Conservation (phyloP, 2,888 invertebrate species). For the Galerucella nymphaeae region DNA sequence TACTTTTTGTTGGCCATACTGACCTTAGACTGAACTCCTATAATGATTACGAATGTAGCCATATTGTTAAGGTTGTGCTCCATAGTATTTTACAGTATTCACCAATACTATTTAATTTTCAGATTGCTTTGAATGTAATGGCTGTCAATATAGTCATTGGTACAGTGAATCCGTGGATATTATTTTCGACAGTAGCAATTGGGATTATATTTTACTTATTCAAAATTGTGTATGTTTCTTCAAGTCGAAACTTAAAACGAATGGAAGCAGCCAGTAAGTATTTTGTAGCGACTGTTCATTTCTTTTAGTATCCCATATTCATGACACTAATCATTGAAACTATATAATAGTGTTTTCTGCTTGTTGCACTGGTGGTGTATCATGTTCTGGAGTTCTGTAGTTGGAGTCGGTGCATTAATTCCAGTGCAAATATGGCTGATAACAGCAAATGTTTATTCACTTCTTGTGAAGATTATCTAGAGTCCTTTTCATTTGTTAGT, state of each 20-base stretch:
- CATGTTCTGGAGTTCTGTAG: no score
- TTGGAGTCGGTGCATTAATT: no score
- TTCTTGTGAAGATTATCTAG: no score
- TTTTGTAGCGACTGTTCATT: not conserved
- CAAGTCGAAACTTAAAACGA: slow-evolving; percentile 79
- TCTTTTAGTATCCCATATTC: not conserved
- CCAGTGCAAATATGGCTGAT: no score
- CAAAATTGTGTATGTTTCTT: slow-evolving; percentile 76
- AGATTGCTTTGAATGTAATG: slow-evolving; percentile 68
- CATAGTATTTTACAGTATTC: not conserved
- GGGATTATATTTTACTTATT: slow-evolving; percentile 74
- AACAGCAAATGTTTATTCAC: no score
- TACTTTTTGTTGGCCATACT: no score
- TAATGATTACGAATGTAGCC: no score
- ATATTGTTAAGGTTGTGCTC: not conserved
- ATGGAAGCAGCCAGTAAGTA: slow-evolving; percentile 75
- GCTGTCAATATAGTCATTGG: slow-evolving; percentile 81
- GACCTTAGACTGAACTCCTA: no score
- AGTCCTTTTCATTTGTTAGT: no score
- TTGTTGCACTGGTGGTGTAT: no score
- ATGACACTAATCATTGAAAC: no score
- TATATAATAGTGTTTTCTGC: no score
- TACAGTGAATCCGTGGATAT: slow-evolving; percentile 76
- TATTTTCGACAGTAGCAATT: slow-evolving; percentile 74
- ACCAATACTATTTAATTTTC: slow-evolving; percentile 37